These are phyloP conservation scores for Poeciliopsis turneri DNA, from an alignment of 2,797 vertebrate genomes.

Conservation along the genomic window DNA sequence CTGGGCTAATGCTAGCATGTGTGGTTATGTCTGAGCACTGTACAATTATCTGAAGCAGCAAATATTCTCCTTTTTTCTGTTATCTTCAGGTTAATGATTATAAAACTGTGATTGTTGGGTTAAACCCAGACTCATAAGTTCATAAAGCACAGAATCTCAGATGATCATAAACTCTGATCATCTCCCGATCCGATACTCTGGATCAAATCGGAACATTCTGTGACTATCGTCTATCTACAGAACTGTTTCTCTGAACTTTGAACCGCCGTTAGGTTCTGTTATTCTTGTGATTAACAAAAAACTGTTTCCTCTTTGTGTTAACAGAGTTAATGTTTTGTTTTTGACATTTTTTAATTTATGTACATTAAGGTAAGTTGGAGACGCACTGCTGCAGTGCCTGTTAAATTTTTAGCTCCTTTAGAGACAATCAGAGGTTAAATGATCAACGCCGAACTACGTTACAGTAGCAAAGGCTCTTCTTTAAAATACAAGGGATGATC, in stretches of 20 bases:
- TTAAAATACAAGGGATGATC: not conserved
- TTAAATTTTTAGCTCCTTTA: not conserved
- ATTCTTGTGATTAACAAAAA: not conserved
- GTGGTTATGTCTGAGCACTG: not conserved
- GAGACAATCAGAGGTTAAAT: not conserved
- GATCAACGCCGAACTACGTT: not conserved
- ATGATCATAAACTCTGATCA: not conserved
- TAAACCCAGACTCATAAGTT: not conserved
- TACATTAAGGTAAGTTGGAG: slow-evolving; percentile 5
- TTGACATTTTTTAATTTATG: not conserved
- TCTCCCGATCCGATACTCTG: not conserved
- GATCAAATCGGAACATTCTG: not conserved
- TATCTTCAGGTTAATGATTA: not conserved
- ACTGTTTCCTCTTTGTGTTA: not conserved
- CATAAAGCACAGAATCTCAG: not conserved
- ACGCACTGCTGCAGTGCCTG: not conserved
- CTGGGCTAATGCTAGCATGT: not conserved
- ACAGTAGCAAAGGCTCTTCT: not conserved
- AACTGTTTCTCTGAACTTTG: not conserved
- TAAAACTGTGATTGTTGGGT: not conserved
- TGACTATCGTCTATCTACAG: not conserved
- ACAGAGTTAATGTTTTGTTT: not conserved
- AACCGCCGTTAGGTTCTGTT: not conserved
- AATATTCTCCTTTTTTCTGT: not conserved
- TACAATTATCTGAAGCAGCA: not conserved